Conservation (phyloP, 2,888 invertebrate species). For the Dione vanillae region DNA sequence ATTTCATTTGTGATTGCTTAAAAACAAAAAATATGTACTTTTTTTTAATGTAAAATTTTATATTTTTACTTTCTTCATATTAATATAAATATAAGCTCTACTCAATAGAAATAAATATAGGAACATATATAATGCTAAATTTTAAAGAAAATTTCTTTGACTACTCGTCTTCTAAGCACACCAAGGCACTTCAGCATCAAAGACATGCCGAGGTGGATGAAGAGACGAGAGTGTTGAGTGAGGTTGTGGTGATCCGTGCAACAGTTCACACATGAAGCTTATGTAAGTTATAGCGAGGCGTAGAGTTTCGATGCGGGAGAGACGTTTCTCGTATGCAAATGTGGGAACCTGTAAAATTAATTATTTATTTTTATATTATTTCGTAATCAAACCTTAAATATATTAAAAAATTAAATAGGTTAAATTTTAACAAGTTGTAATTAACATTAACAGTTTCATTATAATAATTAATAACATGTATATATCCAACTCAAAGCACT, state of each 20-base stretch:
- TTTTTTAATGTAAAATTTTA: too few relatives aligned
- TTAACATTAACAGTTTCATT: too few relatives aligned
- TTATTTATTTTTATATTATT: too few relatives aligned
- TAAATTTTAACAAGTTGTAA: too few relatives aligned
- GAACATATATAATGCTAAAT: background rate
- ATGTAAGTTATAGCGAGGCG: conserved; percentile 98
- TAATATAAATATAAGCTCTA: too few relatives aligned
- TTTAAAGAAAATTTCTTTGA: background rate
- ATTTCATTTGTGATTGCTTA: too few relatives aligned
- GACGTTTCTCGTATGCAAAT: conserved; percentile 97
- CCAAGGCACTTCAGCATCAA: conserved; percentile 79
- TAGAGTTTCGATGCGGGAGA: conserved; percentile 97
- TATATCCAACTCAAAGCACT: too few relatives aligned
- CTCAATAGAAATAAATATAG: conserved; percentile 1
- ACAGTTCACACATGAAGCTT: conserved; percentile 96
- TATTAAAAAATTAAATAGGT: too few relatives aligned
- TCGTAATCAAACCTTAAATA: too few relatives aligned
- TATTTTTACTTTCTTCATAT: too few relatives aligned
- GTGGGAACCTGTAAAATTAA: conserved; percentile 89
- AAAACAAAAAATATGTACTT: too few relatives aligned
- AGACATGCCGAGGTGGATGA: conserved; percentile 72
- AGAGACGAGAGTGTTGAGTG: conserved; percentile 66
- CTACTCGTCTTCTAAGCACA: conserved; percentile 61
- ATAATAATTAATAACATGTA: too few relatives aligned
- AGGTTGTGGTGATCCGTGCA: conserved; percentile 86